Base-by-base conservation (phyloP, 2,797 vertebrate species). In the Semaprochilodus insignis region DNA sequence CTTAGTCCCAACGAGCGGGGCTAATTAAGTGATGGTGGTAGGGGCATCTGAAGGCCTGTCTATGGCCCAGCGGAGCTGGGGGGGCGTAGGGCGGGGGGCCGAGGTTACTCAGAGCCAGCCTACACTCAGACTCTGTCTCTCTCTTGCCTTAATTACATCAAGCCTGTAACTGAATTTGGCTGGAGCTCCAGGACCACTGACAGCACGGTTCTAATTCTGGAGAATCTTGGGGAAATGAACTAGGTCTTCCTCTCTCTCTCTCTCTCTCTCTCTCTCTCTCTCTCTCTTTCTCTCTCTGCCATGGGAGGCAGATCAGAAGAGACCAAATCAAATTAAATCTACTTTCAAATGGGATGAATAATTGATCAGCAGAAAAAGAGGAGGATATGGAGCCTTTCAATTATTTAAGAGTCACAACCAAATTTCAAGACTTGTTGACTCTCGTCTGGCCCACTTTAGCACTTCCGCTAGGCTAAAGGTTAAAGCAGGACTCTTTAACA, bases 301-400 rank as follows among this genome's bases (percentile, higher is more conserved):
- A 76, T 59, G 81, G 83, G 77, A 85, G 60, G 69, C 78, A 76
- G 57, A 85, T 87, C 85, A 78, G 79, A 85, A 81, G 78, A 85
- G 80, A 87, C 86, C 86, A 84, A 89, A 89, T 86, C 86, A 86
- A 88, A 89, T 88, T 87, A 90, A 88, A 85, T 83, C 87, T 84
- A 70, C 84, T 87, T 89, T 85, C 86, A 87, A 87, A 83, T 51
- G 1, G 73, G 31, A 88, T 89, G 79, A 86, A 88, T 89, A 88
- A 89, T 89, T 89, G 59, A 90, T 86, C 36, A 80, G 54, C 80
- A 51, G 57, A 82, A 87, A 84, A 89, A 78, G 65, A 79, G 81
- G 79, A 80, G 72, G 85, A 82, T 83, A 85, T 81, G n/a, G 81
- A 88, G 85, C 40, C 51, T 59, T 78, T 89, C 5, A 88, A 89